Evolutionary conservation across 35 echinoderm and acorn worm species (phyloP), one percentile per base, ranked within the genome.

Genomic region (Apostichopus japonicus): DNA sequence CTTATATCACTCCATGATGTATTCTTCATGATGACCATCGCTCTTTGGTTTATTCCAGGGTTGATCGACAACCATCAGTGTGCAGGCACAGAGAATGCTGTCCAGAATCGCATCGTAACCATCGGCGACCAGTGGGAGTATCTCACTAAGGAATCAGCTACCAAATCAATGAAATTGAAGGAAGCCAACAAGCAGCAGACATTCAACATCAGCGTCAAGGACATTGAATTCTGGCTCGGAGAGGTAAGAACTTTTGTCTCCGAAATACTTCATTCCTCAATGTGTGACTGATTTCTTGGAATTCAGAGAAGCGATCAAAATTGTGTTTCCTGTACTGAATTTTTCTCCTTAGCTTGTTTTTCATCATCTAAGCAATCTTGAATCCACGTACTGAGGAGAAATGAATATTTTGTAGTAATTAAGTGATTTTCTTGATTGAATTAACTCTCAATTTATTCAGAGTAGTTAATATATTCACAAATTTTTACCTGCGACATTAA

Each of bases 201-300:
- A 16, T 98, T 96, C 93, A 96, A 98, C 95, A 98, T 98, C 93
- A 94, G 95, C 56, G 82, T 98, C 86, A 98, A 98, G 87, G 97
- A 98, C 78, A 98, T 98, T 61, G 93, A 98, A 58, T 98, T 96
- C 95, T 98, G 97, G 97, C 95, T 98, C 15, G 92, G 95, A 77
- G 97, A 98, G 78, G 95, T 96, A 90, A 65, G 86, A 17, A 86
- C 10, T 24, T 17, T 87, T 23, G 33, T 44, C 33, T 44, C 33
- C 33, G 79, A 83, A 54, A 86, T 15, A 25, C 7, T 54, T 54
- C 24, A 33, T 33, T 33, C 2, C 27, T 33, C 27, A 33, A 33
- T 33, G 1, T 33, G 27, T 33, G 27, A 33, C 27, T 33, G 27
- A 33, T 33, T 33, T 33, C 27, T 33, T 1, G 2, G 27, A 33